A percentile compares a stretch with the other conserved stretches of the same genome.
Conservation (phyloP, 2,888 invertebrate species). For the Acanthosepion lycidas region DNA sequence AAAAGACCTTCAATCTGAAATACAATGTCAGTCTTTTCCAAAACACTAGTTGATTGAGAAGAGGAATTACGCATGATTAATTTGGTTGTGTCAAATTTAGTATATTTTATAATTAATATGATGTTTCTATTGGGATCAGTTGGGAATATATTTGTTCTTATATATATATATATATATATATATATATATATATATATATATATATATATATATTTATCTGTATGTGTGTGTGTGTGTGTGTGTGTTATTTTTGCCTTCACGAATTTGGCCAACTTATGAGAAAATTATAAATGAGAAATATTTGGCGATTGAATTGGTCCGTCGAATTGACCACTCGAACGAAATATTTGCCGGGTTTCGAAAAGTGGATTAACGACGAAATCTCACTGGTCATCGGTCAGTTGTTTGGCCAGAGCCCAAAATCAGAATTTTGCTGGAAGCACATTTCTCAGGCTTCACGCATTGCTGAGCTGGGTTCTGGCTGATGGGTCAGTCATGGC, state of each 20-base stretch:
- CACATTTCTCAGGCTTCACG: slow-evolving; percentile 33
- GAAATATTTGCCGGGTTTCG: slow-evolving; percentile 17
- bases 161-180: too few species aligned
- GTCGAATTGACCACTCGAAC: neutral
- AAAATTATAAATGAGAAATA: slow-evolving; percentile 12
- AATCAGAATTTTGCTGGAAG: neutral
- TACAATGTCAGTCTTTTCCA: too few species aligned
- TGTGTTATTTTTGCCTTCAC: neutral
- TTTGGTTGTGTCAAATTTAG: too few species aligned
- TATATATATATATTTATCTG: too few species aligned
- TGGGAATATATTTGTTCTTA: too few species aligned
- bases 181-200: too few species aligned
- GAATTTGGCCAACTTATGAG: neutral
- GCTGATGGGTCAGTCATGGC: slow-evolving; percentile 11
- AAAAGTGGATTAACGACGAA: slow-evolving; percentile 6
- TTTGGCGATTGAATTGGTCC: neutral
- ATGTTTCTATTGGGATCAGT: too few species aligned
- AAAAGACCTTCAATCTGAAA: too few species aligned
- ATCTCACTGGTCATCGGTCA: slow-evolving; percentile 6
- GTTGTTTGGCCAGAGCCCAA: neutral
- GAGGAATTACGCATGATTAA: too few species aligned
- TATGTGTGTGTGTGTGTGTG: too few species aligned
- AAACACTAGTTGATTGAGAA: too few species aligned
- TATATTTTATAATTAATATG: too few species aligned
- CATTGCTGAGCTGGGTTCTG: neutral